Evolutionary conservation across 2,797 vertebrate species (phyloP), one percentile per base, ranked within the genome.

Genomic region (Acrocephalus scirpaceus): DNA sequence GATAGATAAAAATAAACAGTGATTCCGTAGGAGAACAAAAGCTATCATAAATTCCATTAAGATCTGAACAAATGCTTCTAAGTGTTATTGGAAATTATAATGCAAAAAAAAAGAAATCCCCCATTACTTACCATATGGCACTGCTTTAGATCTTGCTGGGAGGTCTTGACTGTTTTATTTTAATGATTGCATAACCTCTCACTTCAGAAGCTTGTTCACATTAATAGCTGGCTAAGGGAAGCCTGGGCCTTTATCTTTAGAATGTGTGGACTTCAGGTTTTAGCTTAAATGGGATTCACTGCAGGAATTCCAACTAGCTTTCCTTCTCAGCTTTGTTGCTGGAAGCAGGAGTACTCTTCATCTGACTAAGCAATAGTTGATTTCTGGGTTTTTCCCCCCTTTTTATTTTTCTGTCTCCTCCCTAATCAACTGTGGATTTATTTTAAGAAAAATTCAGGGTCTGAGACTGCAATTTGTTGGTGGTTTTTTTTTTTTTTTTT

Each of bases 141-240:
- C 42, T 93, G 65, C 16, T 95, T 88, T 93, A 86, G 86, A 42
- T 89, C 84, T 86, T 88, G 26, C 77, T 88, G 76, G 72, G 93
- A 88, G 85, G 58, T 90, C 88, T 83, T 67, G 76, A n/a, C 69
- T 83, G 45, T 29, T 88, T 74, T 72, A 10, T 83, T 82, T 91
- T 74, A 91, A 11, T 61, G 62, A 8, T 78, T 96, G 51, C 30
- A 26, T 60, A 88, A 85, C 38, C 51, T n/a, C 25, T 89, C 20
- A 36, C 64, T 94, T 84, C 58, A 81, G 70, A 88, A 81, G 51
- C 60, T 92, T 48, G 26, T 69, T 91, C 70, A 48, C 38, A 11
- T 89, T 79, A 85, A 42, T 75, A 80, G 42, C 53, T 90, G 61
- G 50, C 76, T 77, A 30, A 84, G 57, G 61, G 54, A 77, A 65